Base-by-base conservation (phyloP, 53 echinoderm and acorn worm species). In the Holothuria scabra region DNA sequence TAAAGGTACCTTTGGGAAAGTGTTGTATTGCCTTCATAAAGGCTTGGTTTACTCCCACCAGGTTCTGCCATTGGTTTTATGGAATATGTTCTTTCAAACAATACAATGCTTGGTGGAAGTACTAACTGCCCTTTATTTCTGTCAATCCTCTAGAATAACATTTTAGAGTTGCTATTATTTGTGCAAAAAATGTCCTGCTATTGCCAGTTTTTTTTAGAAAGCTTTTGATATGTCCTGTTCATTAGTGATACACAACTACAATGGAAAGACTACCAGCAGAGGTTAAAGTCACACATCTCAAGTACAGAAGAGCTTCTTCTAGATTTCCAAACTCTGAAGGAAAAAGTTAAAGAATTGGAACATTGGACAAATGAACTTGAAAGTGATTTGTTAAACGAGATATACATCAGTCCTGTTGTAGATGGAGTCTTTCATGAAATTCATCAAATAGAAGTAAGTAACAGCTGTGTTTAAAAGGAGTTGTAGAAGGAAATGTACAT, bases 341-440 rank as follows among this genome's bases (percentile, higher is more conserved):
- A 94, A 80, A 85, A 91, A 48, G 92, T 86, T 41, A 67, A 91
- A 46, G 88, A 92, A 41, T 92, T 90, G 78, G 70, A 86, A 38
- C 65, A 72, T 9, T 97, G 97, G 94, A 65, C 93, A 29, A 84
- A 64, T 26, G 87, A 59, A 0, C 74, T 65, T 1, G 90, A 90
- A 74, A 59, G 64, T 38, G 48, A 66, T 13, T 29, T 93, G 6
- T 72, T 74, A 2, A 71, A 65, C 20, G 82, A 81, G 18, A 79
- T 81, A 20, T 61, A 79, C 16, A 75, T 97, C 49, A 90, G 97
- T 48, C 97, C 94, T 16, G 63, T 76, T 48, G 86, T 86, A 35
- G 90, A 92, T 31, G 89, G 80, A 20, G 90, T 91, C 24, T 60
- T 86, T 63, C 74, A 86, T 52, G 76, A 85, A 16, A 56, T 97